Evolutionary conservation across 2,113 vertebrate genomes (phyloP), one percentile per base, ranked within the genome.

Genomic region (Oncorhynchus gorbuscha): DNA sequence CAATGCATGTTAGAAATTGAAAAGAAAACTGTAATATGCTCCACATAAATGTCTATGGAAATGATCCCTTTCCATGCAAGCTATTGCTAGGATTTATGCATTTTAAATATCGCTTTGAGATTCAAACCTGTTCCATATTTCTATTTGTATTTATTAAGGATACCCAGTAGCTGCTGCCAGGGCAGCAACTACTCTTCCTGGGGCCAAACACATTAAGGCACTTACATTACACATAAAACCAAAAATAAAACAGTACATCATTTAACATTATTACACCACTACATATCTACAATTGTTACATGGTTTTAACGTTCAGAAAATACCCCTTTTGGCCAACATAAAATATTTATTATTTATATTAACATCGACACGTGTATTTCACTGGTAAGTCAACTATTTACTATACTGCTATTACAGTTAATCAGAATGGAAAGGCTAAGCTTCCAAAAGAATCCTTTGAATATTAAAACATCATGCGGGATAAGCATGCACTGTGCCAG

Each of bases 121-220:
- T 35, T 76, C 68, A 84, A 89, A 86, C 81, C 78, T 86, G 69
- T 84, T 85, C 74, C 88, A 91, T 87, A 83, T 55, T 45, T 45
- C 0, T 45, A 45, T 45, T 45, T 45, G 39, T 45, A 45, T 45
- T 45, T 45, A 45, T 45, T 45, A 45, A 45, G 39, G 9, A 11
- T 45, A 8, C 35, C 35, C 35, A 39, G 5, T 39, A 39, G 35
- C 35, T 39, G 35, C 35, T 39, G 35, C 35, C 35, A 39, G 35
- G 35, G 35, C 35, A 39, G 8, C 7, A 39, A 8, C 35, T 39
- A 39, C 35, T 39, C 35, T 39, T 84, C 35, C 39, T 11, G 66
- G 39, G 67, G 59, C 48, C 51, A 49, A 69, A 58, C 24, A 70
- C 39, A 45, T 45, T 45, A 45, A 45, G 39, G 39, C 76, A 79